Percentiles rank a stretch among this genome's conserved stretches.
Conservation (phyloP, 2,888 invertebrate genomes). For the Melieria crassipennis region DNA sequence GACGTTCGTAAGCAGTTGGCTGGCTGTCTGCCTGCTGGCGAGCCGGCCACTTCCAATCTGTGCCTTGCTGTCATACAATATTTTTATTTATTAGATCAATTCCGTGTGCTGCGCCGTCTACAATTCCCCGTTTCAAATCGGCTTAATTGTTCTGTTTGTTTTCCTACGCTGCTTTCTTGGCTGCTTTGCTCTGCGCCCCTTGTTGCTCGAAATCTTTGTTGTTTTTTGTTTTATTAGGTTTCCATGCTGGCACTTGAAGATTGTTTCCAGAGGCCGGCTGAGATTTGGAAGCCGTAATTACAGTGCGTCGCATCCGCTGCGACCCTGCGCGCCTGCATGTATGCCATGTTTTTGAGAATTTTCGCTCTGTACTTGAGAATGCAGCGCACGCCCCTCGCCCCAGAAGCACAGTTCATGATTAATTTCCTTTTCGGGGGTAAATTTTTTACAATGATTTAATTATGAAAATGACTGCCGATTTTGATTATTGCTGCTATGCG, state of each 20-base stretch:
- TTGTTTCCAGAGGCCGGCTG: too few relatives aligned
- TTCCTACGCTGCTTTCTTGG: neutral
- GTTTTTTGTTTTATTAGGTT: too few relatives aligned
- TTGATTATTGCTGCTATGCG: neutral
- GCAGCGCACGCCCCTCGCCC: neutral
- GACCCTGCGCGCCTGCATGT: neutral
- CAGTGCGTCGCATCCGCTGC: neutral
- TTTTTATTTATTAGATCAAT: slow-evolving; percentile 35
- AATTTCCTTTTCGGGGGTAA: neutral
- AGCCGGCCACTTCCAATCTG: slow-evolving; percentile 8
- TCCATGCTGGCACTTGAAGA: too few relatives aligned
- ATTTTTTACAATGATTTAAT: slow-evolving; percentile 29
- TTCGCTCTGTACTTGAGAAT: neutral
- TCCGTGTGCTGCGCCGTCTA: slow-evolving; percentile 16
- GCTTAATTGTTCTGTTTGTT: neutral
- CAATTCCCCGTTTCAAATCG: neutral
- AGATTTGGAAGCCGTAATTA: too few relatives aligned
- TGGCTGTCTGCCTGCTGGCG: too few relatives aligned
- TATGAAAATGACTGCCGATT: slow-evolving; percentile 24
- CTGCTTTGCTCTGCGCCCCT: neutral
- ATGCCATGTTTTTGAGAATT: neutral
- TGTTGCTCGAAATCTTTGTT: too few relatives aligned
- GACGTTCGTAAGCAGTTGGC: too few relatives aligned
- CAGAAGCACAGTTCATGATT: neutral
- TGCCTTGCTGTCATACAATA: slow-evolving; percentile 21